Evolutionary conservation across 2,888 invertebrate species (phyloP).

Genomic region (Coelopa pilipes): DNA sequence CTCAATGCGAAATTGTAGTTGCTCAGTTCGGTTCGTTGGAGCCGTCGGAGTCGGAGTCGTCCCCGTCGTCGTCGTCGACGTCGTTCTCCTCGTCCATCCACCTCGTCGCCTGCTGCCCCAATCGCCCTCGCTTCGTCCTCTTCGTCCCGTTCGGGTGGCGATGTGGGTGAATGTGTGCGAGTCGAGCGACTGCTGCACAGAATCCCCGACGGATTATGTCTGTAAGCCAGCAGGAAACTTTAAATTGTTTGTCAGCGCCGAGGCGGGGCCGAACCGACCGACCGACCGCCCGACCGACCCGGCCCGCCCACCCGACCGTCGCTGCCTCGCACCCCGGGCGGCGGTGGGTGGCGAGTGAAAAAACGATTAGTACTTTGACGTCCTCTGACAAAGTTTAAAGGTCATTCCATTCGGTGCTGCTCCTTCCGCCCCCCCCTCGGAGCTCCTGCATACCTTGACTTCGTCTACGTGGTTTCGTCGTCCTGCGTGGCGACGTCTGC

Average conservation of each 20-base stretch:
- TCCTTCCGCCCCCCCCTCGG: too few species aligned
- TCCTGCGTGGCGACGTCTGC: constrained; percentile 24
- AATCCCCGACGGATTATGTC: constrained; percentile 33
- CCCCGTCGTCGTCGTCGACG: constrained; percentile 3
- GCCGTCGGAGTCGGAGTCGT: background rate
- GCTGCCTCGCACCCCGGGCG: background rate
- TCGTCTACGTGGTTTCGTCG: constrained; percentile 8
- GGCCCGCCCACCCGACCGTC: background rate
- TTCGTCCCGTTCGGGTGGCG: too few species aligned
- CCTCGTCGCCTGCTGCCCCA: too few species aligned
- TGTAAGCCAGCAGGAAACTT: constrained; percentile 30
- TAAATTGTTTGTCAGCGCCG: constrained; percentile 35
- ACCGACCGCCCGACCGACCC: background rate
- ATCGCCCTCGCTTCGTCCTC: too few species aligned
- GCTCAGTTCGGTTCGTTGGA: background rate
- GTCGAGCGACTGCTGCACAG: background rate
- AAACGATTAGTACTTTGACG: constrained; percentile 49
- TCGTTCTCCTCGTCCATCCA: background rate
- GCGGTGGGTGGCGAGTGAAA: constrained; percentile 12
- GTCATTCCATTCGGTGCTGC: constrained; percentile 47
- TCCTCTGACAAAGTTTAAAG: constrained; percentile 62
- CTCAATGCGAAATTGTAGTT: constrained; percentile 56
- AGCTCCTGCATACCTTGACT: constrained; percentile 10
- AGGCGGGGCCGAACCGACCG: background rate
- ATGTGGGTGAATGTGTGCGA: too few species aligned